A percentile compares a stretch with the other conserved stretches of the same genome.
phyloP scores from a whole-genome alignment of 2,113 vertebrate species.

The Xiphophorus couchianus region DNA sequence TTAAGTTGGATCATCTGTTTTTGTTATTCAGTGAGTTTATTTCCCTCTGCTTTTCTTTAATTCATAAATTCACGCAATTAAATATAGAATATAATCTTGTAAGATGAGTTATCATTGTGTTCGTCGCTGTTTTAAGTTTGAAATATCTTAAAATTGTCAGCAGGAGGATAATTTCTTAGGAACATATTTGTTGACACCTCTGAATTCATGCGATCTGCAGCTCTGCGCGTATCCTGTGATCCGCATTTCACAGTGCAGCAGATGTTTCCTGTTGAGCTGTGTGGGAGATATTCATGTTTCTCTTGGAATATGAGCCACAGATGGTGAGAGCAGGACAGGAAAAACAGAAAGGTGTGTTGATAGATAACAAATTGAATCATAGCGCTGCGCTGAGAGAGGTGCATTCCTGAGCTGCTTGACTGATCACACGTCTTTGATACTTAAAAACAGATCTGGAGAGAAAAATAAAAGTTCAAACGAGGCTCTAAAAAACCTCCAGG shows the following conservation, averaged over 20 bases:
- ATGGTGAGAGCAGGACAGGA: conserved; percentile 53
- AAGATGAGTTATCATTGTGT: neutral
- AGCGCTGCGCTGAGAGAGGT: neutral
- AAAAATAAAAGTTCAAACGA: neutral
- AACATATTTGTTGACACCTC: conserved; percentile 53
- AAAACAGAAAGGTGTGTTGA: conserved; percentile 57
- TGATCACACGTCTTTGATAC: conserved; percentile 25
- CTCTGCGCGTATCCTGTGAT: conserved; percentile 39
- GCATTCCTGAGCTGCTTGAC: conserved; percentile 34
- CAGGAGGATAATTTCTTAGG: neutral
- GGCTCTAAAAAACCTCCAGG: neutral
- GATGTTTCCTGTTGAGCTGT: conserved; percentile 70
- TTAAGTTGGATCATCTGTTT: too few species aligned
- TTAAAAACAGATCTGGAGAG: neutral
- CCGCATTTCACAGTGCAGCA: conserved; percentile 49
- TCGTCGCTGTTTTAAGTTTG: neutral
- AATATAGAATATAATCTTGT: neutral
- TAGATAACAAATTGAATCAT: conserved; percentile 51
- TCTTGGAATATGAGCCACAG: conserved; percentile 58
- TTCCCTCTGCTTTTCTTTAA: neutral
- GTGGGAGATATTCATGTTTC: conserved; percentile 56
- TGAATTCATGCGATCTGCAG: conserved; percentile 13
- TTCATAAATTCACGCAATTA: neutral
- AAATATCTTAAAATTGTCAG: neutral
- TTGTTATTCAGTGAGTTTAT: neutral